Conservation (phyloP, 2,797 vertebrate genomes). For the Xenops minutus region DNA sequence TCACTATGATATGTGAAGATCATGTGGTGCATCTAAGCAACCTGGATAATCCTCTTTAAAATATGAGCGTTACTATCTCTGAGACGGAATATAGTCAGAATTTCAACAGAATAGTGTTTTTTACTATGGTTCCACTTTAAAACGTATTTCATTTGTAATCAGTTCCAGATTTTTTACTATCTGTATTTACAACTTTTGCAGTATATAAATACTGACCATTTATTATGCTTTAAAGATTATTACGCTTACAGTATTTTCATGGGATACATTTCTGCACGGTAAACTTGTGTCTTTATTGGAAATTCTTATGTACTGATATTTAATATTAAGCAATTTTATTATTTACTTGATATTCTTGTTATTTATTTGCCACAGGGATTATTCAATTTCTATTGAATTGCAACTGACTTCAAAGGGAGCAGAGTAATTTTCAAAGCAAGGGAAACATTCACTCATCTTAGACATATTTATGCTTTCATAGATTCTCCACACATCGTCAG, state of each 20-base stretch:
- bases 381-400: background rate
- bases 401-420: background rate
- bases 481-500: background rate
- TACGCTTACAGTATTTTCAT: background rate
- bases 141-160: background rate
- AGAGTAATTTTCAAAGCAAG: background rate
- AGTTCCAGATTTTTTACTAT: background rate
- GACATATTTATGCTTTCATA: background rate
- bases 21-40: background rate
- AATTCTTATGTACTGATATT: background rate
- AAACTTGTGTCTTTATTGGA: background rate
- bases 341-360: background rate
- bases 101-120: background rate
- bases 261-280: background rate
- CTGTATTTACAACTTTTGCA: background rate
- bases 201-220: background rate
- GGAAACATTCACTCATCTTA: background rate
- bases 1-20: background rate
- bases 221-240: background rate
- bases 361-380: background rate
- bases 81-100: background rate
- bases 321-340: background rate
- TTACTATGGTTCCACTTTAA: background rate
- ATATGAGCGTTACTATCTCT: background rate
- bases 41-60: background rate